Conservation (phyloP, 2,797 vertebrate species). For the Macropodus opercularis region DNA sequence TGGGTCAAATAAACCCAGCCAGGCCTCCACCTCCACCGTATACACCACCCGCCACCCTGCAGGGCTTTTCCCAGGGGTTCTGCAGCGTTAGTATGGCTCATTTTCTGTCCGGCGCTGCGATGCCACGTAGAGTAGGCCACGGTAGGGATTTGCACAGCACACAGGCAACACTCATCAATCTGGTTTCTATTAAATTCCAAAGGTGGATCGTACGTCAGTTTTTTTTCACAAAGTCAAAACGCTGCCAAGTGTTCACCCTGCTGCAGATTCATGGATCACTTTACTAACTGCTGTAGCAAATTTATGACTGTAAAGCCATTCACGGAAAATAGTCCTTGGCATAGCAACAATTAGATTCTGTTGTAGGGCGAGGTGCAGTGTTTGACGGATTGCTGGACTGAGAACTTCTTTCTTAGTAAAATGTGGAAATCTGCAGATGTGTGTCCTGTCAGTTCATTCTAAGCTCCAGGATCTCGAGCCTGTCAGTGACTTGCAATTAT, state of each 20-base stretch:
- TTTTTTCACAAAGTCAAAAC: constrained; percentile 4
- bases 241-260: constrained; percentile 24
- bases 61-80: background rate
- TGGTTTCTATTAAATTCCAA: constrained; percentile 15
- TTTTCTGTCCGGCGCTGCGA: background rate
- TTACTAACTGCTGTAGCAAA: constrained; percentile 30
- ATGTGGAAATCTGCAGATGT: background rate
- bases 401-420: constrained; percentile 1
- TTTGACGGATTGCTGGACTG: background rate
- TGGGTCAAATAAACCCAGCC: constrained; percentile 39
- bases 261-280: constrained; percentile 37
- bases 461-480: background rate
- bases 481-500: background rate
- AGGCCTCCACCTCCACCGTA: background rate
- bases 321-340: constrained; percentile 22
- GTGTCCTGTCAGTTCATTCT: background rate
- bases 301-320: constrained; percentile 6
- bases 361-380: constrained; percentile 12
- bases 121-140: background rate
- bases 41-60: background rate
- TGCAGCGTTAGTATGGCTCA: background rate
- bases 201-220: constrained; percentile 15
- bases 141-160: constrained; percentile 1
- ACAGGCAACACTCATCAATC: background rate
- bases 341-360: constrained; percentile 24